Percentiles rank a stretch among this genome's conserved stretches.
These are phyloP conservation scores for Aspidoscelis tigris DNA, from an alignment of 2,113 vertebrate genomes.

Conservation along the genomic window DNA sequence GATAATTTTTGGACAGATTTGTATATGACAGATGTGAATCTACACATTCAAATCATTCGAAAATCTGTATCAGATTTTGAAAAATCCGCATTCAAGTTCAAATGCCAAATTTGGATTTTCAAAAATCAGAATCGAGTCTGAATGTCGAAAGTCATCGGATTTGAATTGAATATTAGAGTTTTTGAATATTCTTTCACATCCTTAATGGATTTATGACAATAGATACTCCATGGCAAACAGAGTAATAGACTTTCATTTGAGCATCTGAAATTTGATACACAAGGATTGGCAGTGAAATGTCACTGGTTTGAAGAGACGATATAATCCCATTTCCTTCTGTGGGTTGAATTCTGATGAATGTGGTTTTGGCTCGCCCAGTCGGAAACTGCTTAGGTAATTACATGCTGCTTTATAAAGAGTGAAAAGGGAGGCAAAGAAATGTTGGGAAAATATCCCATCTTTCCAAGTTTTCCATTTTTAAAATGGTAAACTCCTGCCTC, in stretches of 20 bases:
- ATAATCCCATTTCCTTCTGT: neutral
- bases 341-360: neutral
- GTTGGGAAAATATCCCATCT: neutral
- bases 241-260: slow-evolving; percentile 21
- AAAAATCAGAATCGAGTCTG: too few species aligned
- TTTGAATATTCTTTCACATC: too few species aligned
- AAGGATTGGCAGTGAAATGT: neutral
- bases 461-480: slow-evolving; percentile 4
- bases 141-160: too few species aligned
- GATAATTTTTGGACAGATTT: too few species aligned
- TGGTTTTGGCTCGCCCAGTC: slow-evolving; percentile 5
- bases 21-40: too few species aligned
- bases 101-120: too few species aligned
- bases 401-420: neutral
- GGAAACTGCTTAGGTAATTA: neutral
- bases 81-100: too few species aligned
- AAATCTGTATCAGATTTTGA: too few species aligned
- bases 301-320: slow-evolving; percentile 11
- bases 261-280: neutral
- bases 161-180: too few species aligned
- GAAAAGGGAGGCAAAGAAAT: neutral
- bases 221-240: neutral
- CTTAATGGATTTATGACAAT: neutral
- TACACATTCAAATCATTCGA: too few species aligned
- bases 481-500: neutral